A percentile compares a stretch with the other conserved stretches of the same genome.
These are phyloP conservation scores for Melanitta fusca DNA, from an alignment of 2,797 vertebrate species.

Conservation along the genomic window DNA sequence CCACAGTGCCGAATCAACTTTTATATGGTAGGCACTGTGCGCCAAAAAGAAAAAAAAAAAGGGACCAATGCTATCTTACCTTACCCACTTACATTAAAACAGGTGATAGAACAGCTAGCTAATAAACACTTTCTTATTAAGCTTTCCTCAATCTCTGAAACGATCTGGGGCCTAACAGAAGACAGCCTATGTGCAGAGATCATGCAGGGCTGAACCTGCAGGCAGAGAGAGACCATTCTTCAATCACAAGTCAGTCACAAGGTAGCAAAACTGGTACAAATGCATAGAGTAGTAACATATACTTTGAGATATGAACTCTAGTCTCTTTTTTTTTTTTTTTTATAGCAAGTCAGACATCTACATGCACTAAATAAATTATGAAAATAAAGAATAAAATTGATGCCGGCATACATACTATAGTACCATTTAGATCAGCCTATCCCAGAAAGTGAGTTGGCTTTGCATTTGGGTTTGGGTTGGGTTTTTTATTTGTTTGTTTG, in stretches of 20 bases:
- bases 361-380: background rate
- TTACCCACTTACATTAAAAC: background rate
- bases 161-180: background rate
- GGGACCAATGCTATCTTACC: background rate
- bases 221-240: background rate
- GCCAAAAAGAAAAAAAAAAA: background rate
- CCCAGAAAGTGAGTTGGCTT: background rate
- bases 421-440: background rate
- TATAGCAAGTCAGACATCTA: background rate
- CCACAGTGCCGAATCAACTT: background rate
- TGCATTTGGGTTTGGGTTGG: background rate
- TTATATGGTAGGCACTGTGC: background rate
- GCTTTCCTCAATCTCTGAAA: background rate
- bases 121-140: background rate
- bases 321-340: background rate
- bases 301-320: background rate
- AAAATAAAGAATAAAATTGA: background rate
- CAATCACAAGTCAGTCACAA: background rate
- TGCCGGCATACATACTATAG: background rate
- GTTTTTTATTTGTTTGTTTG: background rate
- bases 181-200: background rate
- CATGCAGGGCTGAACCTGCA: background rate
- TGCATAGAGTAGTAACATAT: background rate
- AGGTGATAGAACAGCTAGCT: background rate
- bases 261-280: background rate